Conservation (phyloP, 2,113 vertebrate genomes). For the Loxodonta africana region DNA sequence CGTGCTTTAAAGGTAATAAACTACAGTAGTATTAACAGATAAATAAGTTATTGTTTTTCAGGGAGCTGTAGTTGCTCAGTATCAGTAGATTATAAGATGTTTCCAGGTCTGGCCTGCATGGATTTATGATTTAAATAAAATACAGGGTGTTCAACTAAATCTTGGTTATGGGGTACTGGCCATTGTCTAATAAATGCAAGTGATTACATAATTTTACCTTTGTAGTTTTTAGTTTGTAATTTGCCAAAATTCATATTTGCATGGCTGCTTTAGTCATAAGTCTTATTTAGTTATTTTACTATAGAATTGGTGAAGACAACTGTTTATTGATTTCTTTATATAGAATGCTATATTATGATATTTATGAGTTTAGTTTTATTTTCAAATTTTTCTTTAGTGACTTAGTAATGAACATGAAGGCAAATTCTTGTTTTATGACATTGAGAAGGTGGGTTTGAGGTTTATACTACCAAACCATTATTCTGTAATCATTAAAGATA, state of each 20-base stretch:
- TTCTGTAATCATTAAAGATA: neutral
- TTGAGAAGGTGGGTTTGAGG: neutral
- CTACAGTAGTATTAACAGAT: neutral
- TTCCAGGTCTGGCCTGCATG: neutral
- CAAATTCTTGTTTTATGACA: neutral
- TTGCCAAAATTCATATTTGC: slow-evolving; percentile 54
- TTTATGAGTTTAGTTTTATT: slow-evolving; percentile 41
- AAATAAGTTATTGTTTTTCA: slow-evolving; percentile 50
- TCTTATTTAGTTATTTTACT: slow-evolving; percentile 18
- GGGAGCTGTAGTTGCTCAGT: slow-evolving; percentile 58
- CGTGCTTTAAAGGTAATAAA: slow-evolving; percentile 35
- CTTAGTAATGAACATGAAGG: neutral
- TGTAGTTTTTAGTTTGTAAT: slow-evolving; percentile 56
- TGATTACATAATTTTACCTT: slow-evolving; percentile 29
- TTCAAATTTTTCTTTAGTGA: slow-evolving; percentile 35
- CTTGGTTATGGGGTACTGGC: neutral
- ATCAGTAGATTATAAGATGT: slow-evolving; percentile 21
- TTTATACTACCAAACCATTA: neutral
- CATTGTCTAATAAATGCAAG: slow-evolving; percentile 24
- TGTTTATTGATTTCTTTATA: slow-evolving; percentile 8
- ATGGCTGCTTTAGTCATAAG: neutral
- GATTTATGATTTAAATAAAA: slow-evolving; percentile 55
- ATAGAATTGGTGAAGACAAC: neutral
- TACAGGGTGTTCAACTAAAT: slow-evolving; percentile 8
- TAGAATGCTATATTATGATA: neutral